Base-by-base conservation (phyloP, 1,140 invertebrate genomes). In the Calliopsis andreniformis region DNA sequence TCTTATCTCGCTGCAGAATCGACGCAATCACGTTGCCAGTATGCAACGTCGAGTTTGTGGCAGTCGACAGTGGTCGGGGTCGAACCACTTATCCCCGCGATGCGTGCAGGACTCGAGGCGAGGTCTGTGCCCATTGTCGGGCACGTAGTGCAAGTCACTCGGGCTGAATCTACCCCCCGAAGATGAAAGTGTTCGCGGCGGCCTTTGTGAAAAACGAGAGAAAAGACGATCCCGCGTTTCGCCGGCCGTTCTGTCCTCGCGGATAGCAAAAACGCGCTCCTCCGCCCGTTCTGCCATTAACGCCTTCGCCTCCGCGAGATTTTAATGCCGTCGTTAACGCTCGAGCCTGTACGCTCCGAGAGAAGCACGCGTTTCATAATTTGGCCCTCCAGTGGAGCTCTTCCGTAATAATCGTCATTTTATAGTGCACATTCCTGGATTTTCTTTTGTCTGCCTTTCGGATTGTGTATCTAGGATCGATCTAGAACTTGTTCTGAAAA, bases 1-100 rank as follows among this genome's bases (percentile, higher is more conserved):
- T 55, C 47, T 43, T 55, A 68, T 68, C 66, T 55, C 23, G 23
- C 2, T 8, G 47, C 35, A 30, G 49, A 68, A 68, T 68, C 66
- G 23, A 55, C 12, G 49, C 35, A 35, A 55, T 55, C 66, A 28
- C 49, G 49, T 68, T 68, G 66, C 4, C 25, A 39, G 18, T 28
- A 30, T 25, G 53, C 53, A 10, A 20, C 28, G 39, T 6, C 51
- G 16, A 39, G 42, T 59, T n/a, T 62, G 5, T 28, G 20, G 23
- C 55, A 28, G 28, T 55, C 66, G 25, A 16, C 23, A 20, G 0
- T 3, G 25, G 35, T 39, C 35, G 35, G 32, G 30, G 55, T 35
- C 56, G 4, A 25, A 49, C 39, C 43, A 25, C 42, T 58, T 70
- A 47, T 61, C 32, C 32, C 20, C 20, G 39, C 30, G 18, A 43